Percentiles rank a stretch among this genome's conserved stretches.
These are phyloP conservation scores for Cerceris rybyensis DNA, from an alignment of 2,888 invertebrate species.

Conservation along the genomic window DNA sequence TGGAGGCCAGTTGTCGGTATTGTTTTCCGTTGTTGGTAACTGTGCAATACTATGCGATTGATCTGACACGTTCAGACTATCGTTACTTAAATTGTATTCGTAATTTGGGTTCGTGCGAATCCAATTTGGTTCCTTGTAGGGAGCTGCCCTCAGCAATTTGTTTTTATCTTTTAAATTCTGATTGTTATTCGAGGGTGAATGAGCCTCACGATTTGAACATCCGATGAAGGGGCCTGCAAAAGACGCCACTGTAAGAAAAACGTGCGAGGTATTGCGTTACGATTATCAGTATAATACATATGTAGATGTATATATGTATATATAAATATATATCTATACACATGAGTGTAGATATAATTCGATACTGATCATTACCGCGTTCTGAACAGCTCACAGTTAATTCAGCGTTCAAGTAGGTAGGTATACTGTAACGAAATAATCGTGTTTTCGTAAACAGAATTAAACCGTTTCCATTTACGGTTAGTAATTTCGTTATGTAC, in stretches of 20 bases:
- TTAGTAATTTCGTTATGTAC: slow-evolving; percentile 45
- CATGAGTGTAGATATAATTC: slow-evolving; percentile 24
- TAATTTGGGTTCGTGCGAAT: slow-evolving; percentile 63
- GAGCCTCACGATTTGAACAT: neutral
- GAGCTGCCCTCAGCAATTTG: slow-evolving; percentile 65
- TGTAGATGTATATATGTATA: slow-evolving; percentile 2
- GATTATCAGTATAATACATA: slow-evolving; percentile 18
- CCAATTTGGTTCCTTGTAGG: slow-evolving; percentile 63
- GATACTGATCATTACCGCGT: slow-evolving; percentile 53
- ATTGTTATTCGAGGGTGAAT: slow-evolving; percentile 50
- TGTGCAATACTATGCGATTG: slow-evolving; percentile 46
- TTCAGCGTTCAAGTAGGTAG: slow-evolving; percentile 60
- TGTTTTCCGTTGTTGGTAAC: slow-evolving; percentile 55
- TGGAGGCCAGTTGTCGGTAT: slow-evolving; percentile 70
- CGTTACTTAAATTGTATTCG: slow-evolving; percentile 59
- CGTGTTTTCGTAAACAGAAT: slow-evolving; percentile 42
- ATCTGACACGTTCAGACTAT: slow-evolving; percentile 35
- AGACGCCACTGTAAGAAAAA: neutral
- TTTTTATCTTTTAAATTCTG: slow-evolving; percentile 64
- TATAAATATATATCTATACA: neutral
- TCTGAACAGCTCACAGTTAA: slow-evolving; percentile 51
- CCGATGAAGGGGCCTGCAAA: slow-evolving; percentile 54
- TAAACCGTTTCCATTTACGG: slow-evolving; percentile 44
- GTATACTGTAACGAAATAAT: slow-evolving; percentile 61
- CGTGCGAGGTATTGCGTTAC: neutral